Base-by-base conservation (phyloP, 92 coral and sea anemone genomes). In the Parazoanthus atlanticus region DNA sequence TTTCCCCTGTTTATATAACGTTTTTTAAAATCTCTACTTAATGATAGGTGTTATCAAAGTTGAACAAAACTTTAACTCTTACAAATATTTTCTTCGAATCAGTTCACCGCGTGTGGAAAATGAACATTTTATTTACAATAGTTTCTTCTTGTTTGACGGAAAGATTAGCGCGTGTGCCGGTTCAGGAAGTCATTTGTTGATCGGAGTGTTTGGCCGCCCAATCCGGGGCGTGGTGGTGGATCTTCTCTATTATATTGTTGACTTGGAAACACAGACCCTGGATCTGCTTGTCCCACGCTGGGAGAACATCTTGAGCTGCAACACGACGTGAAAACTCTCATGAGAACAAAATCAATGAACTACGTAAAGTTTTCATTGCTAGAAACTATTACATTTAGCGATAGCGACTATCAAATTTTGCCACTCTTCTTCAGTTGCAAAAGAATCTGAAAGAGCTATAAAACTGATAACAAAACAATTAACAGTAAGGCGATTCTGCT, bases 241-340 rank as follows among this genome's bases (percentile, higher is more conserved):
- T 95, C 75, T 97, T 97, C 78, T 97, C 99, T 76, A 97, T 94
- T 10, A 97, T 93, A 26, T 88, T 96, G 91, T 97, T 97, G 32
- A 97, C 99, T 89, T 97, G 99, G 74, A 91, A 93, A 78, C 99
- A 97, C 67, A 97, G 89, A 6, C 98, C 96, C 86, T 97, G 99
- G 32, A 97, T 96, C 73, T 97, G 99, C 69, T 96, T 97, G 91
- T 97, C 99, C 99, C 99, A 97, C 38, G 99, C 93, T 6, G 99
- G 99, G 1, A 97, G 91, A n/a, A 95, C 95, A 74, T 97, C 98
- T 97, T 95, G 99, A 65, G 98, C 99, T 97, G 76, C 83, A 91
- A 84, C 21, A 32, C 13, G 77, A 7, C 17, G 25, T 2, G n/a
- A 38, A 34, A 49, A 33, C 31, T 33, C 52, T 33, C 5, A 9